Percentiles rank a stretch among this genome's conserved stretches.
Conservation (phyloP, 2,113 vertebrate species). For the Psammodynastes pulverulentus region DNA sequence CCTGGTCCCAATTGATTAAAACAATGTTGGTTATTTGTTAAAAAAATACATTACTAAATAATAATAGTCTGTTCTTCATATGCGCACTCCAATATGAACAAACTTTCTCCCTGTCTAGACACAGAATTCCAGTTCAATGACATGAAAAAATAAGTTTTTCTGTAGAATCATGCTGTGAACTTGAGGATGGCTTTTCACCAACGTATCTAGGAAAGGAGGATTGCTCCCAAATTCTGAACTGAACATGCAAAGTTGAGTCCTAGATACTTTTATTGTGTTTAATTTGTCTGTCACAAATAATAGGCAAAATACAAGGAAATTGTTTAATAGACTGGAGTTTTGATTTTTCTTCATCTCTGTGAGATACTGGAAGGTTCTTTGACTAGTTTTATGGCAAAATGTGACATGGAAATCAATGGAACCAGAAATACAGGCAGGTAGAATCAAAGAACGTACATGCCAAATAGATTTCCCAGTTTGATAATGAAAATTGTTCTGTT, state of each 20-base stretch:
- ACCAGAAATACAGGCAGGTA: background rate
- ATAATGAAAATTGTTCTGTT: conserved; percentile 7
- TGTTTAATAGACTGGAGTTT: background rate
- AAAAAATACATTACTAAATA: background rate
- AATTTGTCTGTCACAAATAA: background rate
- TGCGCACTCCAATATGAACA: background rate
- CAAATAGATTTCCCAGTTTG: background rate
- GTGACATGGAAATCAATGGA: conserved; percentile 14
- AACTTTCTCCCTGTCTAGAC: background rate
- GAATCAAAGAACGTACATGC: background rate
- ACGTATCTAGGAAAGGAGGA: background rate
- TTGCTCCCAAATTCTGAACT: background rate
- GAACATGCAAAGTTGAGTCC: background rate
- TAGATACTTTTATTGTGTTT: background rate
- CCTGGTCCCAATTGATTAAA: background rate
- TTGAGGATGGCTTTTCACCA: background rate
- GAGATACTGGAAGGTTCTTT: background rate
- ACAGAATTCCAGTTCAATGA: background rate
- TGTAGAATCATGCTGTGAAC: background rate
- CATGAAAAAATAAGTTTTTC: background rate
- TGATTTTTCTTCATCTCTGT: background rate
- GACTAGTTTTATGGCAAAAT: background rate
- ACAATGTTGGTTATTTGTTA: background rate
- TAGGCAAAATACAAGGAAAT: background rate
- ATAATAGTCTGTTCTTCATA: background rate